phyloP scores from a whole-genome alignment of 2,797 vertebrate genomes.

The Neosilurus mollespiculum region DNA sequence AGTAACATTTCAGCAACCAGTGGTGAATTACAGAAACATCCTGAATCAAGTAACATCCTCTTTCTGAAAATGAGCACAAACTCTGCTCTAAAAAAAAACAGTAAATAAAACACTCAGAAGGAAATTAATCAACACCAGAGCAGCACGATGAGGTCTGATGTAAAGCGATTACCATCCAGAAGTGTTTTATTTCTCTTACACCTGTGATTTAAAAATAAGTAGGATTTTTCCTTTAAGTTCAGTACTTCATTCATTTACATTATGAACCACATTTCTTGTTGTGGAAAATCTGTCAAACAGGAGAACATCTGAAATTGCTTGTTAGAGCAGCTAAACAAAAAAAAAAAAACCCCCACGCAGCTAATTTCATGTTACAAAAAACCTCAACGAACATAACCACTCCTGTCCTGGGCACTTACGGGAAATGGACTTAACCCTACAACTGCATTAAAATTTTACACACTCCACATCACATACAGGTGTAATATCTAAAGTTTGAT shows the following conservation, averaged over 20 bases:
- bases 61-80: neutral
- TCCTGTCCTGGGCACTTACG: too few relatives aligned
- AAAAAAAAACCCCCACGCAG: too few relatives aligned
- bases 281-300: too few relatives aligned
- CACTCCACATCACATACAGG: too few relatives aligned
- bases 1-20: neutral
- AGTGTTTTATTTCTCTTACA: neutral
- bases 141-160: neutral
- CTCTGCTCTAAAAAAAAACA: neutral
- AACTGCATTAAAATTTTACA: too few relatives aligned
- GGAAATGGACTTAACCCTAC: too few relatives aligned
- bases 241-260: neutral
- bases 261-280: too few relatives aligned
- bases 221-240: neutral
- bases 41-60: neutral
- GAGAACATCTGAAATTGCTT: too few relatives aligned
- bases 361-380: too few relatives aligned
- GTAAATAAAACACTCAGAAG: too few relatives aligned
- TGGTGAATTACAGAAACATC: conserved; percentile 3
- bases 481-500: neutral
- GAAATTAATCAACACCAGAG: neutral
- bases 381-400: too few relatives aligned
- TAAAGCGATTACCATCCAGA: neutral
- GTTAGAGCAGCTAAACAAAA: too few relatives aligned
- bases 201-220: neutral